phyloP scores from a whole-genome alignment of 2,113 vertebrate genomes.

The Mionectes macconnelli region DNA sequence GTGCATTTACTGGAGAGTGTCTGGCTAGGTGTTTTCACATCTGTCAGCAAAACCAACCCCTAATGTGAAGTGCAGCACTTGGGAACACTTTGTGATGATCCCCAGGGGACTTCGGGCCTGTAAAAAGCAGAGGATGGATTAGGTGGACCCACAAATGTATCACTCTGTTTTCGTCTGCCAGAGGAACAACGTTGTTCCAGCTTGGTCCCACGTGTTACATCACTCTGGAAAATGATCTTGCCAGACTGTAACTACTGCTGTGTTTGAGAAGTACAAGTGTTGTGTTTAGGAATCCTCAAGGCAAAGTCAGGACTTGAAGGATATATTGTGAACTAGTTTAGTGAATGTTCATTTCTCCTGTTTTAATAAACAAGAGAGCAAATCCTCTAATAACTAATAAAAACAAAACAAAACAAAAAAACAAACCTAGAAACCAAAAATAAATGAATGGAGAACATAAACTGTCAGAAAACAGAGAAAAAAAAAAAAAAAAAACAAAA shows the following conservation, averaged over 20 bases:
- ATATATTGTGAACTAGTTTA: constrained; percentile 15
- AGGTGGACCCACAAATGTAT: constrained; percentile 42
- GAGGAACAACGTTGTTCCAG: background rate
- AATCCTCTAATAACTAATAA: background rate
- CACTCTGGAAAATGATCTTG: constrained; percentile 54
- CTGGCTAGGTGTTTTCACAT: constrained; percentile 50
- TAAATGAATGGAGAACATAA: too few relatives aligned
- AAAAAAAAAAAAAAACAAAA: too few relatives aligned
- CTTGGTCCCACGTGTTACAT: constrained; percentile 24
- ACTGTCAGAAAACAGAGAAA: too few relatives aligned
- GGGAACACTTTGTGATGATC: constrained; percentile 38
- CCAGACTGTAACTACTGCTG: constrained; percentile 41
- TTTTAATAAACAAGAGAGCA: constrained; percentile 17
- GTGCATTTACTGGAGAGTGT: constrained; percentile 9
- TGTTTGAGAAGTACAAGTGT: constrained; percentile 1
- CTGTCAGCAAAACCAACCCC: constrained; percentile 52
- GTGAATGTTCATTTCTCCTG: constrained; percentile 7
- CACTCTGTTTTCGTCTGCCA: constrained; percentile 46
- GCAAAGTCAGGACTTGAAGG: background rate
- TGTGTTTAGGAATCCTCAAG: constrained; percentile 28
- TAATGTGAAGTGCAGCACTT: constrained; percentile 52
- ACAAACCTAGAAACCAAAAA: too few relatives aligned
- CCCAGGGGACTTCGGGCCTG: constrained; percentile 33
- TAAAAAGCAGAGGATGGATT: constrained; percentile 60
- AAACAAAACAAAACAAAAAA: too few relatives aligned